phyloP scores from a whole-genome alignment of 2,113 vertebrate genomes.

The Istiophorus platypterus region DNA sequence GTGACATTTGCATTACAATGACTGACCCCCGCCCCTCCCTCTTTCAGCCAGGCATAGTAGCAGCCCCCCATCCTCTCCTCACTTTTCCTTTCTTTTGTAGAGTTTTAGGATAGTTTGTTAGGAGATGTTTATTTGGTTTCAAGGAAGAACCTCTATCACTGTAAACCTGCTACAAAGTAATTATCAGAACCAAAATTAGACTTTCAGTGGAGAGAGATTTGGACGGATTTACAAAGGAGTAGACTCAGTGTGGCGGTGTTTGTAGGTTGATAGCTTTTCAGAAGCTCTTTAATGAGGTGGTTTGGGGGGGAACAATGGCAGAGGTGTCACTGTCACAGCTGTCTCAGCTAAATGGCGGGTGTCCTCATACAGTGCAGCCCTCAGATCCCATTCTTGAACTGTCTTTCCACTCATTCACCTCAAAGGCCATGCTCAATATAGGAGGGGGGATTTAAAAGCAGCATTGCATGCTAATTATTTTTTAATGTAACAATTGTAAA shows the following conservation, averaged over 20 bases:
- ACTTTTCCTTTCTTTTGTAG: conserved; percentile 55
- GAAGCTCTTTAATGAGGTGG: conserved; percentile 19
- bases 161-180: conserved; percentile 42
- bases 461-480: conserved; percentile 20
- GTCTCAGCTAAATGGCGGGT: background rate
- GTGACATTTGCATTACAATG: conserved; percentile 89
- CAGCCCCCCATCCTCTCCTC: conserved; percentile 40
- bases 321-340: background rate
- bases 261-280: conserved; percentile 24
- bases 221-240: background rate
- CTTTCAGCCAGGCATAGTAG: conserved; percentile 70
- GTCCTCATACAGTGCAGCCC: background rate
- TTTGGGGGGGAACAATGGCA: conserved; percentile 28
- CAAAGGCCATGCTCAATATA: background rate
- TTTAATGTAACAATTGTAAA: background rate
- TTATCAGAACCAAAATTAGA: conserved; percentile 15
- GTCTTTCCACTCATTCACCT: background rate
- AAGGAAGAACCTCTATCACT: conserved; percentile 24
- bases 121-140: conserved; percentile 56
- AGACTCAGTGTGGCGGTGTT: conserved; percentile 1
- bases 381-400: background rate
- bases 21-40: conserved; percentile 42
- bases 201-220: conserved; percentile 11
- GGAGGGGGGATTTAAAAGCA: background rate
- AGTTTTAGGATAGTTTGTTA: conserved; percentile 55